These are phyloP conservation scores for Chionis minor DNA, from an alignment of 2,113 vertebrate species.

Conservation along the genomic window DNA sequence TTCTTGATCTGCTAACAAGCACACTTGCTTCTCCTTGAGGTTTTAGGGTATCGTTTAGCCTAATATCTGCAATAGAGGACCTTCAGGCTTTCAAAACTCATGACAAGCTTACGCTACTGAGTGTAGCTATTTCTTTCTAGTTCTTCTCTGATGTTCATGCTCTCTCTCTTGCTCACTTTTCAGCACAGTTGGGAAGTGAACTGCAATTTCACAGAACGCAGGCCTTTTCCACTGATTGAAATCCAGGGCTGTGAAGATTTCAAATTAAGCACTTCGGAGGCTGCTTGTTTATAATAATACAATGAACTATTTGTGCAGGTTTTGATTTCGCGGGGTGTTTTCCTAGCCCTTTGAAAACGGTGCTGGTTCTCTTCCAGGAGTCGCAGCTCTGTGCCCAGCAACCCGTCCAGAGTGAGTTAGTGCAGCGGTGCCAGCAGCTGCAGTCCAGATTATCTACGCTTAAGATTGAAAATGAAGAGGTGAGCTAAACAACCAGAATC, in stretches of 20 bases:
- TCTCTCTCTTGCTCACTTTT: not conserved
- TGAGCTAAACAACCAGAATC: slow-evolving; percentile 35
- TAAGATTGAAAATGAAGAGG: slow-evolving; percentile 97
- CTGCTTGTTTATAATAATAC: not conserved
- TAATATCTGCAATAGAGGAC: not conserved
- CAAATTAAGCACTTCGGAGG: not conserved
- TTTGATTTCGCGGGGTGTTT: fast-evolving
- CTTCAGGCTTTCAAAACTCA: not conserved
- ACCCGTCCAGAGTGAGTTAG: slow-evolving; percentile 88
- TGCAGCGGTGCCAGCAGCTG: slow-evolving; percentile 93
- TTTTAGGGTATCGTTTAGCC: not conserved
- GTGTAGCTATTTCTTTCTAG: not conserved
- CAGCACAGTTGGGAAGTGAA: fast-evolving
- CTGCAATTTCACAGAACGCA: not conserved
- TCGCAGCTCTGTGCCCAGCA: slow-evolving; percentile 91
- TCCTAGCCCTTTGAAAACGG: not conserved
- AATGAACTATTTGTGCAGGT: fast-evolving
- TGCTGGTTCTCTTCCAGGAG: slow-evolving; percentile 74
- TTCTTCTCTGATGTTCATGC: not conserved
- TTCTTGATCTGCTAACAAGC: not conserved
- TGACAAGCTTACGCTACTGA: not conserved
- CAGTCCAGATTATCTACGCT: slow-evolving; percentile 93
- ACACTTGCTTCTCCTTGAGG: not conserved
- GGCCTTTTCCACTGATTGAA: not conserved
- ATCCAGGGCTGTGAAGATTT: not conserved